Evolutionary conservation across 2,797 vertebrate genomes (phyloP).

Genomic region (Scyliorhinus canicula): DNA sequence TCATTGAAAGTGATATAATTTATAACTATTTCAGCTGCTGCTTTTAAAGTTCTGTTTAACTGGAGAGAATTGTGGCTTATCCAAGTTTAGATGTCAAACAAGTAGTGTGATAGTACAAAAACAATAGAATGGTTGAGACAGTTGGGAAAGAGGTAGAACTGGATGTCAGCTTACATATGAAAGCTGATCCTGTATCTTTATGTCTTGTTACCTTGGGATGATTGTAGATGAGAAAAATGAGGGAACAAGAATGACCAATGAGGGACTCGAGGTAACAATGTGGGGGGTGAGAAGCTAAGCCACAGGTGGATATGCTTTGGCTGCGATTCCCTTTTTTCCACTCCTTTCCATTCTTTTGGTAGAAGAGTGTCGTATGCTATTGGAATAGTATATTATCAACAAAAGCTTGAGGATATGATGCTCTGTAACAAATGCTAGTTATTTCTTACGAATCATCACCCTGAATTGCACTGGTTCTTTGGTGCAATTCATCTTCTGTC

Average conservation of each 20-base stretch:
- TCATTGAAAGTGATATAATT: background rate
- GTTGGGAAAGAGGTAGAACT: background rate
- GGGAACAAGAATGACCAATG: too few species aligned
- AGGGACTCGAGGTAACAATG: background rate
- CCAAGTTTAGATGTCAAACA: background rate
- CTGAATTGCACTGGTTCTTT: background rate
- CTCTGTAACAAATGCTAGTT: background rate
- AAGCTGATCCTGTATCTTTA: background rate
- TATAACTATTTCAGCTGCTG: background rate
- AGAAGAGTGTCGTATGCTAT: background rate
- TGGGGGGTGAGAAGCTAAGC: background rate
- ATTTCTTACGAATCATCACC: background rate
- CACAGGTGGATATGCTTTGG: background rate
- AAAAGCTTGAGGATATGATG: background rate
- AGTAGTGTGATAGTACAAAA: background rate
- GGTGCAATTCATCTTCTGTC: background rate
- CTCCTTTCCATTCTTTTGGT: background rate
- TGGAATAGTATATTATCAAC: background rate
- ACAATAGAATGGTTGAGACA: background rate
- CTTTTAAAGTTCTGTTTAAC: background rate
- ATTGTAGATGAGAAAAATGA: background rate
- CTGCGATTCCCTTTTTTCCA: background rate
- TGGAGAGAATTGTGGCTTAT: background rate
- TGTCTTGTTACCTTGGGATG: background rate
- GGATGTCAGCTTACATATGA: background rate